Evolutionary conservation across 2,797 vertebrate species (phyloP).

Genomic region (Danio kyathit): DNA sequence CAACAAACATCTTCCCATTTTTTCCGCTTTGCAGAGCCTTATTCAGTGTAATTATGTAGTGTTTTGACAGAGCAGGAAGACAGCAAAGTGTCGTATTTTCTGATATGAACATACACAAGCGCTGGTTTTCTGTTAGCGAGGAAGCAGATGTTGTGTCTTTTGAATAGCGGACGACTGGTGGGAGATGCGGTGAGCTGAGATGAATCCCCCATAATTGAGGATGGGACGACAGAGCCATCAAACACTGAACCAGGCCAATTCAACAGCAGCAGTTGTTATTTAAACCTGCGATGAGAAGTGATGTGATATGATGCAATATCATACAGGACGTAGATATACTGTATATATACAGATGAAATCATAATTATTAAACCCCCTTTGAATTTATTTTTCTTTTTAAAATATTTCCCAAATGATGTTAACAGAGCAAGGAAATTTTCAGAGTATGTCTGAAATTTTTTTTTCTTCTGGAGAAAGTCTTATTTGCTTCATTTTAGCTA

Average conservation of each 20-base stretch:
- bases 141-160: conserved; percentile 71
- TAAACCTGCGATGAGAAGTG: not conserved
- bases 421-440: no score
- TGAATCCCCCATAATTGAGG: conserved; percentile 75
- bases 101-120: conserved; percentile 56
- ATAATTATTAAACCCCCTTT: no score
- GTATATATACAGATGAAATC: not conserved
- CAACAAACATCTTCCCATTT: conserved; percentile 73
- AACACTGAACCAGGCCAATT: conserved; percentile 8
- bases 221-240: conserved; percentile 55
- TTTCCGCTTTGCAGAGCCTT: conserved; percentile 65
- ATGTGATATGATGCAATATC: no score
- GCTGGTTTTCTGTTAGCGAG: conserved; percentile 65
- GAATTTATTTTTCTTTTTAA: no score
- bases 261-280: not conserved
- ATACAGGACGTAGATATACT: not conserved
- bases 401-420: no score
- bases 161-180: conserved; percentile 73
- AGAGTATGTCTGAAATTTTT: no score
- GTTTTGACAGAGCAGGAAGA: conserved; percentile 75
- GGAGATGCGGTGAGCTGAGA: conserved; percentile 71
- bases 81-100: conserved; percentile 63
- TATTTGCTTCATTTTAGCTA: no score
- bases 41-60: conserved; percentile 76
- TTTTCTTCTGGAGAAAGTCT: no score